Evolutionary conservation across 2,888 invertebrate genomes (phyloP).

Genomic region (Proisotoma minuta): DNA sequence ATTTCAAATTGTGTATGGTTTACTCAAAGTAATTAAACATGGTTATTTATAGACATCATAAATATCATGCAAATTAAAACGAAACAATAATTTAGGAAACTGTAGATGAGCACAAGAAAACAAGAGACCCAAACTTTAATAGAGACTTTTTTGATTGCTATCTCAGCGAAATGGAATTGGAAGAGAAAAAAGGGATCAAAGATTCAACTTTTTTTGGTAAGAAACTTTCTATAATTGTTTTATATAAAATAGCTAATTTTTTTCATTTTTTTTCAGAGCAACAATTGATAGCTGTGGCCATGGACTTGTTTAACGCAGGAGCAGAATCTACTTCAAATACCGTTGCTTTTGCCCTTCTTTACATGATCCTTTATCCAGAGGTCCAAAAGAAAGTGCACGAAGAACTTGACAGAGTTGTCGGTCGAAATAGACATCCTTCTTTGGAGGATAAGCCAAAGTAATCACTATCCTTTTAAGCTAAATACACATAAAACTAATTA

Average conservation of each 20-base stretch:
- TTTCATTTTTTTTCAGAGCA: constrained; percentile 29
- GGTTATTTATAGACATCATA: no score
- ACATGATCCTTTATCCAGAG: constrained; percentile 39
- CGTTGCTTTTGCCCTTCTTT: constrained; percentile 34
- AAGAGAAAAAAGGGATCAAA: constrained; percentile 15
- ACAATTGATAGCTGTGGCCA: constrained; percentile 35
- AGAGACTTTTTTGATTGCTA: no score
- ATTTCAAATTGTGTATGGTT: no score
- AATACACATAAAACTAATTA: no score
- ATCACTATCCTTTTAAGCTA: no score
- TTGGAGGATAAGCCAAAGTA: constrained; percentile 28
- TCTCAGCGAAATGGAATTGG: no score
- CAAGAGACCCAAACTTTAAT: no score
- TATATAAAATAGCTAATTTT: background rate
- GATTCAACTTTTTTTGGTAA: constrained; percentile 37
- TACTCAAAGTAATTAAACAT: no score
- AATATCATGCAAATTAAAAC: no score
- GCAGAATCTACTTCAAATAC: constrained; percentile 43
- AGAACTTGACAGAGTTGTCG: constrained; percentile 34
- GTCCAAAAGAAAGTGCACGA: constrained; percentile 29
- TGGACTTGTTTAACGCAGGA: constrained; percentile 43
- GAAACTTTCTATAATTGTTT: background rate
- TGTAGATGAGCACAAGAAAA: no score
- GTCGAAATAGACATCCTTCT: constrained; percentile 24
- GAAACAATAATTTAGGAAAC: no score